A percentile compares a stretch with the other conserved stretches of the same genome.
Evolutionary conservation across 2,888 invertebrate genomes (phyloP).

Genomic region (Toxonevra muliebris): DNA sequence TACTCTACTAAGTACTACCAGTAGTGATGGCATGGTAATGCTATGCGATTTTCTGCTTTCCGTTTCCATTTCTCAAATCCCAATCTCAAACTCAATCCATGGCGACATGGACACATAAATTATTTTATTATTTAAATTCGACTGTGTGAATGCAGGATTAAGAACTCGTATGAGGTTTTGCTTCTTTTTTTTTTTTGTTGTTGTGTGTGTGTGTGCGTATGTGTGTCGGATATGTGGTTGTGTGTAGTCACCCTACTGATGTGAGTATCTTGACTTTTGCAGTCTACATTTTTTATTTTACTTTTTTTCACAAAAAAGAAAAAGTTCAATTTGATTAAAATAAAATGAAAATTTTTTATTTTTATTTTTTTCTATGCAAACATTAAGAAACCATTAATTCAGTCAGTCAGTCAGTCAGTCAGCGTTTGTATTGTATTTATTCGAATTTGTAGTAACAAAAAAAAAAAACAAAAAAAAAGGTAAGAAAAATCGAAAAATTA

Average conservation of each 20-base stretch:
- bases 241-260: not conserved
- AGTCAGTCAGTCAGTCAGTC: constrained; percentile 1
- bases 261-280: constrained; percentile 6
- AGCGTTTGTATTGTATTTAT: no score
- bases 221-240: not conserved
- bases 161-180: not conserved
- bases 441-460: not conserved
- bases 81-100: no score
- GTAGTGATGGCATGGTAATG: not conserved
- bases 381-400: no score
- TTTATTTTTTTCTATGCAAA: not conserved
- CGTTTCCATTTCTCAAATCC: no score
- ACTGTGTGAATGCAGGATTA: constrained; percentile 4
- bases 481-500: not conserved
- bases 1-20: not conserved
- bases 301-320: no score
- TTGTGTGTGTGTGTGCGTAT: not conserved
- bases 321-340: no score
- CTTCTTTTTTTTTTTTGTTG: constrained; percentile 19
- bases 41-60: not conserved
- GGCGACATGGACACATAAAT: constrained; percentile 43
- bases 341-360: not conserved
- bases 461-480: constrained; percentile 4
- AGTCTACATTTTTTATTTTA: not conserved
- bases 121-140: constrained; percentile 49